Evolutionary conservation across 2,888 invertebrate species (phyloP), one percentile per base, ranked within the genome.

Genomic region (Drosophila lacicola): DNA sequence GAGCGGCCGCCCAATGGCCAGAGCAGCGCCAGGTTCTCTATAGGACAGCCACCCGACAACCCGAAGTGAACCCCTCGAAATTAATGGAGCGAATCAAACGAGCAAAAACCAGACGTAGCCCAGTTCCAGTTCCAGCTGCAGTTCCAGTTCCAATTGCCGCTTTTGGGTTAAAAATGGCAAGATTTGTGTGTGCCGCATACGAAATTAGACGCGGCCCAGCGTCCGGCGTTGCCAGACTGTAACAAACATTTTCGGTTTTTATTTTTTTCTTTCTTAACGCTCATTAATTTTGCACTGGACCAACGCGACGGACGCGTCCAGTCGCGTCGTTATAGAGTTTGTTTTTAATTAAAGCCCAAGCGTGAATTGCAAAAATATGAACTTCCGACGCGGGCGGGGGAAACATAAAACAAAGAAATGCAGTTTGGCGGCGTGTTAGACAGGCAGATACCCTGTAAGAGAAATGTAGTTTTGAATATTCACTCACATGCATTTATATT

Each of bases 131-230:
- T 29, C 5, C 34, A 39, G 42, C 42, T 36, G 9, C 53, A 21
- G 25, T 29, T 41, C 17, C 49, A 63, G 36, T 34, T 34, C 37
- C 65, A 53, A n/a, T 45, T 29, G 39, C 29, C 39, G 39, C 13
- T 69, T 64, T 62, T 70, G 61, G 76, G 68, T 87, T 87, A 89
- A 80, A 89, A 83, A 89, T 84, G 87, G 69, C 84, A 70, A 87
- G 89, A 83, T 83, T 83, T 89, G 89, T 83, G 87, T 72, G 87
- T 53, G 75, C 61, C 68, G 83, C 89, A 83, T 83, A 78, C 84
- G 64, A 87, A 83, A 83, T 88, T 86, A 88, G 85, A 61, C 13
- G 45, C 25, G 29, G 51, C 21, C 34, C 55, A 54, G 49, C 44
- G 46, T 44, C 56, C 54, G 37, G 58, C 67, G 62, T 74, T 67